phyloP scores from a whole-genome alignment of 2,113 vertebrate species.

The Neogale vison region DNA sequence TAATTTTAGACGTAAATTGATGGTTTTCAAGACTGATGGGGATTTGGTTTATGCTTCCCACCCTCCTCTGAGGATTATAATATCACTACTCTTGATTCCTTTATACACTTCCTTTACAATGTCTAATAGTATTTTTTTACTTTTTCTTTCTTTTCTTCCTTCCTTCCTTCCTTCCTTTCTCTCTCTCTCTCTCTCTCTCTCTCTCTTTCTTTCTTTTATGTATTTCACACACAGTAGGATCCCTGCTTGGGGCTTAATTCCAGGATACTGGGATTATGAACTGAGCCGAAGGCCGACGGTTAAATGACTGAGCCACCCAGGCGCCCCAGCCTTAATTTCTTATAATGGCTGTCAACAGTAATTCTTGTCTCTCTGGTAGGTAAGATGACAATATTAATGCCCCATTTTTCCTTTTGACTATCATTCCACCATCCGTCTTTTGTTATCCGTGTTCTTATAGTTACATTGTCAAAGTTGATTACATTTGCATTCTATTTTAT shows the following conservation, averaged over 20 bases:
- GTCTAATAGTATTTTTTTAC: background rate
- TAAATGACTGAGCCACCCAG: no score
- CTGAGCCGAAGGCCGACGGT: no score
- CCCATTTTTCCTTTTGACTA: background rate
- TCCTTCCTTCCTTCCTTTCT: no score
- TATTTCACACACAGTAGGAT: no score
- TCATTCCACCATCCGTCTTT: background rate
- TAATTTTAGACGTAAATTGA: background rate
- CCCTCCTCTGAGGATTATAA: background rate
- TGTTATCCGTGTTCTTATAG: background rate
- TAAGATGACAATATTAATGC: background rate
- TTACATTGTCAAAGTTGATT: background rate
- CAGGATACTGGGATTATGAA: no score
- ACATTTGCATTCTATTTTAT: background rate
- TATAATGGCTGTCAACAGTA: background rate
- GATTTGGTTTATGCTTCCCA: background rate
- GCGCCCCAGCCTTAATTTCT: no score
- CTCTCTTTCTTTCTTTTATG: background rate
- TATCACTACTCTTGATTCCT: background rate
- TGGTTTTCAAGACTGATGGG: background rate
- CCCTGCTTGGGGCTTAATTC: no score
- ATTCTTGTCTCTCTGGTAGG: background rate
- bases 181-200: background rate
- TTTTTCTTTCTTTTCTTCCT: no score
- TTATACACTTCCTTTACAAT: background rate